A percentile compares a stretch with the other conserved stretches of the same genome.
Conservation (phyloP, 2,888 invertebrate genomes). For the Eustalomyia histrio region DNA sequence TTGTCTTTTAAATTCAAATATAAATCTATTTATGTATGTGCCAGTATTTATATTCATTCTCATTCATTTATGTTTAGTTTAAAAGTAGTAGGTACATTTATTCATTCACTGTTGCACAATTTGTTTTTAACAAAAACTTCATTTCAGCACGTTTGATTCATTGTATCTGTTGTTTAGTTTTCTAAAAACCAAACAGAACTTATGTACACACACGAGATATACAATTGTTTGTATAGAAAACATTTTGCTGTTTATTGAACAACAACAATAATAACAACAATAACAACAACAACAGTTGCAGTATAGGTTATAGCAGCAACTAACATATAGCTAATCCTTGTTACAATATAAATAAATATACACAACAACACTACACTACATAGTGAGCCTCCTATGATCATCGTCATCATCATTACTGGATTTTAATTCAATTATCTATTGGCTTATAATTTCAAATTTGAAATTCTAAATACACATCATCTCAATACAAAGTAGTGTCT, state of each 20-base stretch:
- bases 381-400: background rate
- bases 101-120: slow-evolving; percentile 26
- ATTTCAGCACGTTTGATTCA: slow-evolving; percentile 53
- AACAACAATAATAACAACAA: background rate
- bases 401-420: slow-evolving; percentile 37
- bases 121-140: background rate
- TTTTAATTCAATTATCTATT: slow-evolving; percentile 60
- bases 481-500: slow-evolving; percentile 33
- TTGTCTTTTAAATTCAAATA: background rate
- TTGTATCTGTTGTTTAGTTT: slow-evolving; percentile 52
- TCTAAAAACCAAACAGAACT: slow-evolving; percentile 22
- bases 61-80: background rate
- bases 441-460: slow-evolving; percentile 43
- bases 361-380: background rate
- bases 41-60: background rate
- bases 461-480: slow-evolving; percentile 51
- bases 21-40: background rate
- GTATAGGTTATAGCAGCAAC: background rate
- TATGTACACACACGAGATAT: background rate
- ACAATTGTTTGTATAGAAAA: slow-evolving; percentile 2
- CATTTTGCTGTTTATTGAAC: background rate
- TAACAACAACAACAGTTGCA: too few species aligned
- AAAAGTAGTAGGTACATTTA: background rate
- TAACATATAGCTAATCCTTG: background rate
- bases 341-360: slow-evolving; percentile 1